Base-by-base conservation (phyloP, 1,140 invertebrate genomes). In the Drosophila bifasciata region DNA sequence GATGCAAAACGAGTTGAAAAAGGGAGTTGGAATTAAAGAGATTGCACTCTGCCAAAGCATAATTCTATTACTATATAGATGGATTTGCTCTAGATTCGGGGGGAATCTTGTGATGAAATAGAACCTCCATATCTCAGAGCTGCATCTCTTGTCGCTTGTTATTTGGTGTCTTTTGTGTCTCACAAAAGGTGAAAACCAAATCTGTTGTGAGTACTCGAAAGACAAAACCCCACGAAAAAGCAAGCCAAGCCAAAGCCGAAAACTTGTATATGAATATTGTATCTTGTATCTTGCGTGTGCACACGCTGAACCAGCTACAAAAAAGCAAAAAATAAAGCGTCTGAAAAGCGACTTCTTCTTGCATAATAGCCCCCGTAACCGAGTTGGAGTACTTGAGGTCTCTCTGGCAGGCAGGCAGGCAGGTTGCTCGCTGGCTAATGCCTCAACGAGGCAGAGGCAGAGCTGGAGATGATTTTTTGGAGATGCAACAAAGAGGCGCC, bases 331-430 rank as follows among this genome's bases (percentile, higher is more conserved):
- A 21, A 76, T 80, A 76, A 76, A 63, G 77, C 60, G 76, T 75
- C 57, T 67, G 60, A 67, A 68, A 43, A 61, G 64, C 83, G 74
- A 81, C 83, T 86, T 86, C 81, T 86, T 86, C 81, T 86, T 86
- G 81, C 81, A 86, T 88, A 86, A 79, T 80, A 61, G 64, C 32
- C 46, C 40, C 51, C 62, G 62, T 73, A 59, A 68, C 55, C 74
- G 70, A 73, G 58, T 73, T 73, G 68, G 68, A 77, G 69, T 57
- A 86, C 81, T 85, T 78, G 77, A 85, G 81, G 70, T 75, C 76
- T 75, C 76, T 75, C 52, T 68, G 36, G 43, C 36, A 41, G 43
- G 40, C 61, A 60, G 46, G 46, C 68, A 81, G 78, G 74, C 80
- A 85, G 79, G 66, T 79, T 79, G 79, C 77, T 68, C 21, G 64